Base-by-base conservation (phyloP, 64 coral and sea anemone species). In the Montipora foliosa region DNA sequence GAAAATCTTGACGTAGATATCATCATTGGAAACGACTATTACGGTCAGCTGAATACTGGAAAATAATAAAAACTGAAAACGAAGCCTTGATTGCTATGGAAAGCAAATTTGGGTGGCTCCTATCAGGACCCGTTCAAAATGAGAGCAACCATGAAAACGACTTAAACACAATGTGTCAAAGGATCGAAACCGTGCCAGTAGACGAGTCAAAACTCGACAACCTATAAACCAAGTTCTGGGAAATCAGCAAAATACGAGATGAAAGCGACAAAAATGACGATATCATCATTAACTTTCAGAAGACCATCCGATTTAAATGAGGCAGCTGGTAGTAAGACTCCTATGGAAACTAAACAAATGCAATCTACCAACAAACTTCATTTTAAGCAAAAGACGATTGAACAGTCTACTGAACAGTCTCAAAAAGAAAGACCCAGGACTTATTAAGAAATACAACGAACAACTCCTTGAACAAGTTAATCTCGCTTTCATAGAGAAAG, bases 51-150 rank as follows among this genome's bases (percentile, higher is more conserved):
- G 29, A 29, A 29, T 29, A 29, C 29, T 29, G 29, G 29, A 74
- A 87, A 15, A 76, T 93, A 52, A 78, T 84, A 19, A 93, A 93
- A 78, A 81, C 75, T 73, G 22, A 60, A 53, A 80, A 89, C 49
- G 68, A 82, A 74, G 92, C 84, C 64, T 67, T 94, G 24, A 86
- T 93, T 14, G 82, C 82, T 44, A 86, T 87, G 24, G 82, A 82
- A 79, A 82, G 78, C 78, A 91, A 91, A 62, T 93, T 93, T 21
- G 91, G 91, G 19, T 93, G 81, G 89, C 45, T 91, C 44, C 61
- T 82, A 22, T 86, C 92, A 62, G 84, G 92, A 88, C 74, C 84
- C 76, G 16, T 89, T 75, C 19, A 48, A 52, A 81, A 47, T 12
- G 76, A 47, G 37, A 66, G 48, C 50, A 87, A 78, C 82, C 14